Percentiles rank a stretch among this genome's conserved stretches.
Conservation (phyloP, 2,888 invertebrate genomes). For the Heliconius erato region DNA sequence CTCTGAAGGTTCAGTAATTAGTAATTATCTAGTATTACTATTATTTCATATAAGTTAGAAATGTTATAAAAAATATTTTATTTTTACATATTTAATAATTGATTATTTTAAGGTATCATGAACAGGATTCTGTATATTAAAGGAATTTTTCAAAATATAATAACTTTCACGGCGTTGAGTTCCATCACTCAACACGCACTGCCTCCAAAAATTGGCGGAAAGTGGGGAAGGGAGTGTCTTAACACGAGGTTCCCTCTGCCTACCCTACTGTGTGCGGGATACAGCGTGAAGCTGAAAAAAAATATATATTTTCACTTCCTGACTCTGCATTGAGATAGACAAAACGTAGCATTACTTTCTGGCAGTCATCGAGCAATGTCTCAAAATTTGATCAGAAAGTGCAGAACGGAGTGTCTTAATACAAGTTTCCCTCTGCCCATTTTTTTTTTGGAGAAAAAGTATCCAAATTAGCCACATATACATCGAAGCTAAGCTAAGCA, state of each 20-base stretch:
- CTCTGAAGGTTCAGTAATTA: not conserved
- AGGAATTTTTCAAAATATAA: not conserved
- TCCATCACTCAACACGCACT: too few species aligned
- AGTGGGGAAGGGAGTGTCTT: too few species aligned
- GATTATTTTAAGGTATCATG: not conserved
- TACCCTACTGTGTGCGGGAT: too few species aligned
- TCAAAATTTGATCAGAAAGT: not conserved
- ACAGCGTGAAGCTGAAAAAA: too few species aligned
- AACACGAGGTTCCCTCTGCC: too few species aligned
- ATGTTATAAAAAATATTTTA: not conserved
- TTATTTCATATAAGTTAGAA: not conserved
- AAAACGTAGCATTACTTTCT: not conserved
- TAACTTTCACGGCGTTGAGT: too few species aligned
- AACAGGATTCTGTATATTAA: not conserved
- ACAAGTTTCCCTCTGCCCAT: not conserved
- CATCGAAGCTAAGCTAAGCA: conserved; percentile 52
- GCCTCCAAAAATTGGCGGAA: too few species aligned
- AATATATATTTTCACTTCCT: too few species aligned
- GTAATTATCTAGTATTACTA: too few species aligned
- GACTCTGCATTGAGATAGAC: too few species aligned
- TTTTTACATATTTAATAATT: not conserved
- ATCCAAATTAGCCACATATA: not conserved
- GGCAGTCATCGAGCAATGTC: not conserved
- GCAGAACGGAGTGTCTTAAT: not conserved
- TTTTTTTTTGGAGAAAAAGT: not conserved